Percentiles rank a stretch among this genome's conserved stretches.
Evolutionary conservation across 2,797 vertebrate genomes (phyloP).

Genomic region (Rachycentron canadum): DNA sequence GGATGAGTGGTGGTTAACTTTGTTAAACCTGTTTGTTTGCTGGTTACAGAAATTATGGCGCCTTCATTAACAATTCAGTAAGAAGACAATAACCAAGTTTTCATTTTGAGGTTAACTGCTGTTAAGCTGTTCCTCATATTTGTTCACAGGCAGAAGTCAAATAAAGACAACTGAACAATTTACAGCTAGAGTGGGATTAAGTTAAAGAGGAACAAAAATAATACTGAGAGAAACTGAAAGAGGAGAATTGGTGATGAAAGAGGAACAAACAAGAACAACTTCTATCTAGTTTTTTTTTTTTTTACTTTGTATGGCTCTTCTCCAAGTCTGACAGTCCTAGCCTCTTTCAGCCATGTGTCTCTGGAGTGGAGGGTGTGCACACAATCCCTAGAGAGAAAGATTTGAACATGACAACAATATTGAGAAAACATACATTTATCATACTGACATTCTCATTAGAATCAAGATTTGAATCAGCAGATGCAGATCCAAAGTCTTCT

Average conservation of each 20-base stretch:
- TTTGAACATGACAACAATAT: not conserved
- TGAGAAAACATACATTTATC: not conserved
- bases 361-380: constrained; percentile 94
- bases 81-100: not conserved
- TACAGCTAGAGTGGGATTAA: not conserved
- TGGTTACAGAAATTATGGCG: not conserved
- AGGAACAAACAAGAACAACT: not conserved
- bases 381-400: constrained; percentile 87
- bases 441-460: not conserved
- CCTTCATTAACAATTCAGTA: constrained; percentile 5
- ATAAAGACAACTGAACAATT: not conserved
- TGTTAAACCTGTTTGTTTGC: not conserved
- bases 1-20: not conserved
- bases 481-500: not conserved
- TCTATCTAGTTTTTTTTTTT: not conserved
- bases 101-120: constrained; percentile 2
- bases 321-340: constrained; percentile 91
- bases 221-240: not conserved
- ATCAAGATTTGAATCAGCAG: not conserved
- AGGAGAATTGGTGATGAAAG: not conserved
- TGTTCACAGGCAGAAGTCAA: not conserved
- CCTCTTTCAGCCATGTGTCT: constrained; percentile 97
- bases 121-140: constrained; percentile 6
- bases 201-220: not conserved
- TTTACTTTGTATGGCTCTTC: constrained; percentile 95